Percentiles rank a stretch among this genome's conserved stretches.
These are phyloP conservation scores for Polydrusus cervinus DNA, from an alignment of 2,888 invertebrate species.

Conservation along the genomic window DNA sequence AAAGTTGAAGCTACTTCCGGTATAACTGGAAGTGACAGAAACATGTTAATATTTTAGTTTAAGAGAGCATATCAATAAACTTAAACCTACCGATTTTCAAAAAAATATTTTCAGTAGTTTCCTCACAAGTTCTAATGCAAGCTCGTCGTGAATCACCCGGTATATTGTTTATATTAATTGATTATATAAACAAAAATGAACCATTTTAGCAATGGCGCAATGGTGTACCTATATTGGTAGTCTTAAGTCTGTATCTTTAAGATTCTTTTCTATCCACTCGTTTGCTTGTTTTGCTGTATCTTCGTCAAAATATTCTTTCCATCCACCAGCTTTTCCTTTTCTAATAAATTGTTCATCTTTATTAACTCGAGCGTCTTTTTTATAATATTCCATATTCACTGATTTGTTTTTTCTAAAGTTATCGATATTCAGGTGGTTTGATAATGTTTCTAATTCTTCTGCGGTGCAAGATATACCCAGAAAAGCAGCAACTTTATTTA, in stretches of 20 bases:
- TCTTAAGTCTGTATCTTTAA: constrained; percentile 75
- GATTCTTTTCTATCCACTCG: constrained; percentile 80
- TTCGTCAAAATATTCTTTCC: constrained; percentile 82
- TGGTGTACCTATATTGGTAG: constrained; percentile 74
- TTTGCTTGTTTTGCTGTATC: constrained; percentile 80
- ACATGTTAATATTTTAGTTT: no score
- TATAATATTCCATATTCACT: constrained; percentile 79
- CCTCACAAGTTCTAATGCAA: no score
- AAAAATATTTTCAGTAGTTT: no score
- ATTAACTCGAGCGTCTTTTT: constrained; percentile 75
- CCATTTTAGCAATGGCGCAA: no score
- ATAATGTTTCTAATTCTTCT: constrained; percentile 77
- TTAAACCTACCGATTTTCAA: no score
- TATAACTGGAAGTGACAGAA: no score
- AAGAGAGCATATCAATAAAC: no score
- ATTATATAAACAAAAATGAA: no score
- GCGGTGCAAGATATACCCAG: constrained; percentile 75
- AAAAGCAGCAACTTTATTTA: constrained; percentile 77
- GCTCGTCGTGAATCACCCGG: no score
- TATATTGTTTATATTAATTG: no score
- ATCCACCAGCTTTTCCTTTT: constrained; percentile 80
- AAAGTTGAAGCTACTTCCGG: no score
- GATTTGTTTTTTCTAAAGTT: constrained; percentile 88
- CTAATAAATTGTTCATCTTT: constrained; percentile 80
- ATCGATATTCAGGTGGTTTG: constrained; percentile 84